Percentiles rank a stretch among this genome's conserved stretches.
Conservation (phyloP, 2,113 vertebrate species). For the Lophochroa leadbeateri region DNA sequence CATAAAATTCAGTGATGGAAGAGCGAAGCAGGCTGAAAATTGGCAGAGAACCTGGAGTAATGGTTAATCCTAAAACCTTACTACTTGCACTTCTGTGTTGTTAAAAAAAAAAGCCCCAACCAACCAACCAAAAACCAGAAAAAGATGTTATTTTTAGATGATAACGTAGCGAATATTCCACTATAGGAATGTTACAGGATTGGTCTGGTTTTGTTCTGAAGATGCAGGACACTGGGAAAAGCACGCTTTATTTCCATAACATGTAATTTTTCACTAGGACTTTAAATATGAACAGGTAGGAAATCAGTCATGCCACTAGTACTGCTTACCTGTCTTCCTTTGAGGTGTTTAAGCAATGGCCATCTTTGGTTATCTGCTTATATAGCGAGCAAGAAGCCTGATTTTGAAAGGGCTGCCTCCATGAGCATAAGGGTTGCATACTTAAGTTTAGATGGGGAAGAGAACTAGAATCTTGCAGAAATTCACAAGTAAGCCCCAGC, state of each 20-base stretch:
- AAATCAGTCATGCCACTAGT: background rate
- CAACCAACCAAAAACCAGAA: background rate
- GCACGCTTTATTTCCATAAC: background rate
- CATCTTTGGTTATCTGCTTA: background rate
- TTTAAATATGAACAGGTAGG: background rate
- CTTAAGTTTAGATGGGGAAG: background rate
- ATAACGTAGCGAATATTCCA: background rate
- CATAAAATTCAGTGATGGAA: background rate
- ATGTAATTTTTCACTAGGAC: background rate
- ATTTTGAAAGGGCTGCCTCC: background rate
- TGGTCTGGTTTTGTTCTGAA: background rate
- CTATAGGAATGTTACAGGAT: background rate
- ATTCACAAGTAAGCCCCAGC: constrained; percentile 17
- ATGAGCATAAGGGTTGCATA: background rate
- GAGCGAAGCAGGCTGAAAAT: background rate
- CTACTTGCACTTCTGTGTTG: background rate
- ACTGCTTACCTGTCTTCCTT: background rate
- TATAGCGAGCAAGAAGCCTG: background rate
- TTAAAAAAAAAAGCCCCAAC: background rate
- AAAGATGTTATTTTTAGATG: background rate
- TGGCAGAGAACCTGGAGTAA: background rate
- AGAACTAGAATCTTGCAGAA: background rate
- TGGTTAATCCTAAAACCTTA: background rate
- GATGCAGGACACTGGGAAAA: background rate
- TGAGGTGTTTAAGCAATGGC: background rate